A percentile compares a stretch with the other conserved stretches of the same genome.
Evolutionary conservation across 2,888 invertebrate genomes (phyloP).

Genomic region (Nephrocerus scutellatus): DNA sequence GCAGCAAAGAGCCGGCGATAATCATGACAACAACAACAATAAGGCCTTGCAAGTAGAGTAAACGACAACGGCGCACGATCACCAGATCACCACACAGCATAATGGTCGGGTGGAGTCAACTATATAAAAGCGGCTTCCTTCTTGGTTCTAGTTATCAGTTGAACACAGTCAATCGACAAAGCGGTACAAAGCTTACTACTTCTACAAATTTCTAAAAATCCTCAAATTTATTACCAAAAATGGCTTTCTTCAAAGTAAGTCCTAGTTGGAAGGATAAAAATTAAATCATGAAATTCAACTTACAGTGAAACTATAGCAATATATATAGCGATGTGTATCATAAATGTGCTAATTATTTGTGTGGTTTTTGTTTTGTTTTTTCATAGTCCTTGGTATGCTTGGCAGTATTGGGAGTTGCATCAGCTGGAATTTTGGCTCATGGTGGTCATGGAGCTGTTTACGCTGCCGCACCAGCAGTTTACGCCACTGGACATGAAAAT

Average conservation of each 20-base stretch:
- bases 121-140: slow-evolving; percentile 48
- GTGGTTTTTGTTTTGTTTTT: slow-evolving; percentile 15
- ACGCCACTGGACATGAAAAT: slow-evolving; percentile 36
- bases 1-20: too few relatives aligned
- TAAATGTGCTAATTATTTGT: slow-evolving; percentile 3
- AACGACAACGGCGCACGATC: too few relatives aligned
- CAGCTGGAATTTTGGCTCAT: slow-evolving; percentile 42
- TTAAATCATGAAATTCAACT: slow-evolving; percentile 4
- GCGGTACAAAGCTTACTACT: too few relatives aligned
- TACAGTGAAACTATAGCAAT: slow-evolving; percentile 1
- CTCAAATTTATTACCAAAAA: slow-evolving; percentile 33
- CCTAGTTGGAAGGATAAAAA: slow-evolving; percentile 6
- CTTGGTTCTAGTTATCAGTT: slow-evolving; percentile 50
- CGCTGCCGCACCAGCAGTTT: slow-evolving; percentile 35
- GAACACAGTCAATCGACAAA: too few relatives aligned
- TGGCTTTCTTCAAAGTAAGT: slow-evolving; percentile 50
- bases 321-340: slow-evolving; percentile 1
- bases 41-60: too few relatives aligned
- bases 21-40: too few relatives aligned
- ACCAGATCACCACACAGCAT: too few relatives aligned
- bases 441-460: slow-evolving; percentile 33
- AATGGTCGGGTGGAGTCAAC: slow-evolving; percentile 46
- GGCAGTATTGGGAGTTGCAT: slow-evolving; percentile 45
- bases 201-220: slow-evolving; percentile 21
- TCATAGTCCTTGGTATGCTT: slow-evolving; percentile 45